Percentiles rank a stretch among this genome's conserved stretches.
phyloP scores from a whole-genome alignment of 2,113 vertebrate species.

The Rutilus rutilus region DNA sequence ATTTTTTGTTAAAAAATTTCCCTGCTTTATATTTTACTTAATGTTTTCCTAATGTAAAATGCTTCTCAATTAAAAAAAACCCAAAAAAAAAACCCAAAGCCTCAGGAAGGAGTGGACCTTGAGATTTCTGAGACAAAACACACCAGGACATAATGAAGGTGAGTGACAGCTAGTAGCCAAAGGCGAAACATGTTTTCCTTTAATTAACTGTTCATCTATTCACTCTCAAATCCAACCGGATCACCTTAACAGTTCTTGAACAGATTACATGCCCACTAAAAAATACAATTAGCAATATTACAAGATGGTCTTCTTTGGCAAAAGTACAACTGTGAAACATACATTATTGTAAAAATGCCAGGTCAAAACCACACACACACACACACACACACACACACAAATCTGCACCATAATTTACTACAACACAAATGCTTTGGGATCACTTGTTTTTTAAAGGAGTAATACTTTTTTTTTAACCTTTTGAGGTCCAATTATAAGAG shows the following conservation, averaged over 20 bases:
- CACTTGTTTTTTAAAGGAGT: neutral
- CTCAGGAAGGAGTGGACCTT: slow-evolving; percentile 53
- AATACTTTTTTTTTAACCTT: too few species aligned
- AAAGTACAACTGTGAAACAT: neutral
- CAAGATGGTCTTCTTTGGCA: neutral
- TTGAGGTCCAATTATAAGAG: neutral
- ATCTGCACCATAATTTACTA: neutral
- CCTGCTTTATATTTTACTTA: neutral
- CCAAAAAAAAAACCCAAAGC: neutral
- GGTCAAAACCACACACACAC: neutral
- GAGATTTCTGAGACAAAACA: slow-evolving; percentile 41
- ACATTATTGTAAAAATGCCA: neutral
- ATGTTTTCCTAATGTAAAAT: neutral
- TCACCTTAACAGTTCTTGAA: neutral
- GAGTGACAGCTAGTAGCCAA: slow-evolving; percentile 48
- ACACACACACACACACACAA: neutral
- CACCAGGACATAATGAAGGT: slow-evolving; percentile 17
- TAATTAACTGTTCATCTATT: slow-evolving; percentile 43
- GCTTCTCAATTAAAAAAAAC: slow-evolving; percentile 40
- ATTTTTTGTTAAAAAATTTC: neutral
- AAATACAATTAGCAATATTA: slow-evolving; percentile 26
- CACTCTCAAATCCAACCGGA: slow-evolving; percentile 32
- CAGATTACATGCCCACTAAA: slow-evolving; percentile 5
- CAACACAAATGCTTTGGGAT: neutral
- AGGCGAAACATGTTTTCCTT: slow-evolving; percentile 42